Base-by-base conservation (phyloP, 2,113 vertebrate genomes). In the Aix galericulata region DNA sequence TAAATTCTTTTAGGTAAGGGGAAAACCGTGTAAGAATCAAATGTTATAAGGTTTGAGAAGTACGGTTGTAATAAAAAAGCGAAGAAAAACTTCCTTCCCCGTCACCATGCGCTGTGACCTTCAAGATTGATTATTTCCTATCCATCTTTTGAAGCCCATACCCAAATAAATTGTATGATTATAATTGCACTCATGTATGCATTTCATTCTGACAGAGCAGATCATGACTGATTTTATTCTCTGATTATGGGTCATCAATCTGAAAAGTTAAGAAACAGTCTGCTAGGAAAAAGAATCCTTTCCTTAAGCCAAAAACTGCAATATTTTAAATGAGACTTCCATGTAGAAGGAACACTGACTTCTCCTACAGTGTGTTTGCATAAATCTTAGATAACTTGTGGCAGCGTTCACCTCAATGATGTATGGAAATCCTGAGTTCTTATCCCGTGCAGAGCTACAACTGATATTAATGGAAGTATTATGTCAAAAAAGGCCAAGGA, bases 341-440 rank as follows among this genome's bases (percentile, higher is more conserved):
- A 62, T 3, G 4, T 75, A 85, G 71, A 69, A 91, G 27, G 36
- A 89, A 55, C 1, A 0, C 29, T 82, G 42, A 6, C n/a, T 86
- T 93, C 36, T 93, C 34, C 48, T 88, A 56, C 46, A 77, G 8
- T 62, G 40, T 79, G 64, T 95, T 91, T 95, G 68, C 91, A 94
- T 91, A 88, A 89, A 94, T 89, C 74, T 89, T 74, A 80, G 79
- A 74, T 95, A 89, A 93, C 7, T 91, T 89, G 71, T 91, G 59
- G 55, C 53, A 77, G 21, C 17, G 8, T 46, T 86, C 58, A 58
- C 60, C 23, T 89, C 72, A 52, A 53, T 5, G 4, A 48, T 75
- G 20, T 82, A 56, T 60, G 29, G 82, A 91, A 91, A 88, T 86
- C 62, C 52, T 38, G 52, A 66, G 63, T n/a, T 80, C 17, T 87